Evolutionary conservation across 30 jellyfish, hydroid and myxozoan species (phyloP), one percentile per base, ranked within the genome.

Genomic region (Clytia hemisphaerica): DNA sequence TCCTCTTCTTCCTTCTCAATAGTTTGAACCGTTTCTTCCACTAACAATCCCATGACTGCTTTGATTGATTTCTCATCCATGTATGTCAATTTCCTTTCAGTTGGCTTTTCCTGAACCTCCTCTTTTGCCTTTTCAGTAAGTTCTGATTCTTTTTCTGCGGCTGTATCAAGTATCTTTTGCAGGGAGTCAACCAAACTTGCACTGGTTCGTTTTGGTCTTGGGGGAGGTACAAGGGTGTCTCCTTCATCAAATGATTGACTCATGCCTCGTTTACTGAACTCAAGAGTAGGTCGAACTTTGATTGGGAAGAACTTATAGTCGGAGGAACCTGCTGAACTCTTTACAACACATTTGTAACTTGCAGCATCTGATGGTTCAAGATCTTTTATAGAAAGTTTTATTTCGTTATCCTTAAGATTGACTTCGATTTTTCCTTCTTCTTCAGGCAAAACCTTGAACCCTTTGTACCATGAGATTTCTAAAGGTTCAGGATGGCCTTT

Each of bases 381-480:
- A 21, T 73, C 44, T 18, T 40, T 34, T 1, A 86, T 57, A 3
- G 67, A 29, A 26, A 86, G 58, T 22, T 46, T 34, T 3, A 72
- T 54, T n/a, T 48, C 48, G n/a, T 60, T 10, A 27, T 49, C 49
- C 15, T 67, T 51, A 24, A 75, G 12, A 22, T 26, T 57, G 1
- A 53, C 36, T 18, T 79, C 3, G 9, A 44, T 71, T 18, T 48
- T 45, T 2, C 73, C 94, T 32, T 80, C 77, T 15, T 36, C 97
- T 54, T 58, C 95, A 35, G 80, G 83, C 10, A 47, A 29, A 27
- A 80, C 30, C 63, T 73, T 75, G 57, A 69, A 76, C 12, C 93
- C 97, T 70, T 79, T 80, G 63, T 42, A 51, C 97, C 97, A 88
- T 33, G 75, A 82, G 24, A 88, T 83, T 45, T 69, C 31, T 22